Evolutionary conservation across 2,888 invertebrate species (phyloP).

Genomic region (Vesta saturnalis): DNA sequence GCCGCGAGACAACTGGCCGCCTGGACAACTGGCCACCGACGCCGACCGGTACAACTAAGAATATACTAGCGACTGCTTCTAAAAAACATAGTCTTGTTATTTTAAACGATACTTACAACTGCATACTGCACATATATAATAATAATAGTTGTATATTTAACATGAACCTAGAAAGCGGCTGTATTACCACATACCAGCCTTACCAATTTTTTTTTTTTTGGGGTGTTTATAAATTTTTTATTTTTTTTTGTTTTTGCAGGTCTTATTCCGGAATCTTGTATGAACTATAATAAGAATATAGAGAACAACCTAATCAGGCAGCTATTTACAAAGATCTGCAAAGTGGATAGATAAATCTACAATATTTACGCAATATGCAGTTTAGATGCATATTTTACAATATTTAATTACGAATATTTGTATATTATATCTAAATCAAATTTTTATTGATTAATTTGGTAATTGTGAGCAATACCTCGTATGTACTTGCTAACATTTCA

Average conservation of each 20-base stretch:
- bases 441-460: slow-evolving; percentile 13
- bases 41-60: no score
- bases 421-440: slow-evolving; percentile 10
- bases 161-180: slow-evolving; percentile 13
- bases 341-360: no score
- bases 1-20: background rate
- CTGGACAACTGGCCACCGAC: background rate
- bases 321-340: no score
- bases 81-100: no score
- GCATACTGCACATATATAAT: slow-evolving; percentile 1
- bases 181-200: slow-evolving; percentile 15
- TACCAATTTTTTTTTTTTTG: background rate
- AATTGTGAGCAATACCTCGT: slow-evolving; percentile 21
- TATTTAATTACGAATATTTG: slow-evolving; percentile 1
- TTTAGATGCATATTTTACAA: slow-evolving; percentile 9
- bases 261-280: no score
- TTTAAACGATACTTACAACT: background rate
- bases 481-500: slow-evolving; percentile 10
- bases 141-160: slow-evolving; percentile 4
- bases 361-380: no score
- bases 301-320: no score
- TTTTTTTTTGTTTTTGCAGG: background rate
- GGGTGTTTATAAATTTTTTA: no score
- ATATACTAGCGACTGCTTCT: slow-evolving; percentile 2
- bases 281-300: no score